Percentiles rank a stretch among this genome's conserved stretches.
These are phyloP conservation scores for Peromyscus attwateri DNA, from an alignment of 2,797 vertebrate species.

Conservation along the genomic window DNA sequence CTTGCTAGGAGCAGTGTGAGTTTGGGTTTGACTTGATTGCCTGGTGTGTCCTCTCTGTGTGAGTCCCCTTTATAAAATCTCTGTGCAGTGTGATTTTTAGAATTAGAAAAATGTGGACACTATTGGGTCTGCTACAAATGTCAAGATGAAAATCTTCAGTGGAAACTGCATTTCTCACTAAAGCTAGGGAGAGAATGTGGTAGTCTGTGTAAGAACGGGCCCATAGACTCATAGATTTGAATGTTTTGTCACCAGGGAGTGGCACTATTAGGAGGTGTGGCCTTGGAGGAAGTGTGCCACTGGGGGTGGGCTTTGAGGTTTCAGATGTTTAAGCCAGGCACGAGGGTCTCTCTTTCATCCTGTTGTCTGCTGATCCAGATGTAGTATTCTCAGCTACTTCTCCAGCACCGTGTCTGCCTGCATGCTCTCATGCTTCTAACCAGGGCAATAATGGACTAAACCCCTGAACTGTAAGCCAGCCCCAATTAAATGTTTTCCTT, in stretches of 20 bases:
- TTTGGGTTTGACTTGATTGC: conserved; percentile 71
- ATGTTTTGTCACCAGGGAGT: neutral
- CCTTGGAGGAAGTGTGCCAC: neutral
- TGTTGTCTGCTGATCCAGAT: neutral
- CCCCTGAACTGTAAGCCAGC: neutral
- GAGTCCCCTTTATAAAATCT: conserved; percentile 75
- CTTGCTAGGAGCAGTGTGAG: conserved; percentile 63
- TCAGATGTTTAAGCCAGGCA: neutral
- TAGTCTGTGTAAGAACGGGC: neutral
- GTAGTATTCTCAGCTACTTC: neutral
- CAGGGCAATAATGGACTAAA: neutral
- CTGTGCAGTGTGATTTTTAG: conserved; percentile 62
- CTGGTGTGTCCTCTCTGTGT: conserved; percentile 71
- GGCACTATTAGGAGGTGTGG: neutral
- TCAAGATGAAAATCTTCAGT: conserved; percentile 23
- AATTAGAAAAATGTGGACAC: conserved; percentile 54
- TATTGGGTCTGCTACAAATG: conserved; percentile 47
- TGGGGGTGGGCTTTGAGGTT: neutral
- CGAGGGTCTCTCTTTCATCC: neutral
- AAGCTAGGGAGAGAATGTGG: neutral
- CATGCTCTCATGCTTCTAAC: too few relatives aligned
- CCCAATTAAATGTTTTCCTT: neutral
- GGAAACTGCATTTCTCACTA: conserved; percentile 4
- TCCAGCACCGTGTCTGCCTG: neutral
- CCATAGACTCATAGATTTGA: neutral